phyloP scores from a whole-genome alignment of 64 coral and sea anemone species.

The Porites lutea region DNA sequence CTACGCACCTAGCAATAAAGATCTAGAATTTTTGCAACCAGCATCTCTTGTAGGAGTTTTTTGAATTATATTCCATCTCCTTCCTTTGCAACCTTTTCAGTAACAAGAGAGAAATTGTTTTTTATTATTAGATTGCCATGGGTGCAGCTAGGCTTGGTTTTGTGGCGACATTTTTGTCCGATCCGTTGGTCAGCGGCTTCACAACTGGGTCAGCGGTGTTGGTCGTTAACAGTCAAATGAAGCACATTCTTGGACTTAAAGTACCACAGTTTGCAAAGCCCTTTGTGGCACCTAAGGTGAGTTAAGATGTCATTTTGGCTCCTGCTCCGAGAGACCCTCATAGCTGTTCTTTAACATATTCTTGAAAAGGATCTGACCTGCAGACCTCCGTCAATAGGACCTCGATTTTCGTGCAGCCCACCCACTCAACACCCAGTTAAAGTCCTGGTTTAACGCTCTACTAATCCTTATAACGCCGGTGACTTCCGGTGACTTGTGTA shows the following conservation, averaged over 20 bases:
- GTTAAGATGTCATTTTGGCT: not conserved
- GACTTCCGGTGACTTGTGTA: too few species aligned
- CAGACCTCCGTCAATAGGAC: too few species aligned
- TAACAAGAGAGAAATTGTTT: not conserved
- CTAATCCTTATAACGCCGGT: too few species aligned
- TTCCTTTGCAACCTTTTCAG: not conserved
- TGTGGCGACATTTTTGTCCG: slow-evolving; percentile 80
- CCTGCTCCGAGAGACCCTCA: too few species aligned
- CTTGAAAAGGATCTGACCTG: not conserved
- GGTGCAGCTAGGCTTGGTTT: slow-evolving; percentile 79
- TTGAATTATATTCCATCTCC: too few species aligned
- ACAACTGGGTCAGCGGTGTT: slow-evolving; percentile 88
- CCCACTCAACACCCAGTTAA: too few species aligned
- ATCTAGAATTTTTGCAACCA: too few species aligned
- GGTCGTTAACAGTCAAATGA: slow-evolving; percentile 79
- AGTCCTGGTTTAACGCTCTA: too few species aligned
- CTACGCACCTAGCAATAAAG: too few species aligned
- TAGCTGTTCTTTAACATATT: not conserved
- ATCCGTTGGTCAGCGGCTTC: slow-evolving; percentile 92
- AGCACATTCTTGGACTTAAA: slow-evolving; percentile 80
- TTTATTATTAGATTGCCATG: slow-evolving; percentile 70
- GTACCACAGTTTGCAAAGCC: slow-evolving; percentile 53
- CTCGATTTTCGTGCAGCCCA: too few species aligned
- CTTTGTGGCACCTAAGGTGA: slow-evolving; percentile 75
- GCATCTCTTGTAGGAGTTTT: too few species aligned